Evolutionary conservation across 2,888 invertebrate species (phyloP), one percentile per base, ranked within the genome.

Genomic region (Polyommatus iphigenia): DNA sequence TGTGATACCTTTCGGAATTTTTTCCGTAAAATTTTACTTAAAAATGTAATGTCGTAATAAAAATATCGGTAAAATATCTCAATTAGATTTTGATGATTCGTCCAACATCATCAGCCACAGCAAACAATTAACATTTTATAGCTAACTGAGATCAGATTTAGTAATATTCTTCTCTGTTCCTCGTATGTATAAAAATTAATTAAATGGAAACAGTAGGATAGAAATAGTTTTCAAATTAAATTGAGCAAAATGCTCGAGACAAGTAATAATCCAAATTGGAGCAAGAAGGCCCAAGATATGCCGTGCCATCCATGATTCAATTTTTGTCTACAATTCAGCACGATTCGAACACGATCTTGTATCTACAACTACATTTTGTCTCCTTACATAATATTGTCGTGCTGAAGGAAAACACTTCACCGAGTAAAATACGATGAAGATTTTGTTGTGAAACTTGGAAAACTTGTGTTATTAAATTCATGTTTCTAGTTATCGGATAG

Each of bases 381-480:
- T 29, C 29, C 1, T 29, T 67, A 67, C 67, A 67, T 18, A 20
- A 32, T 32, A 67, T 32, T 32, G 13, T 67, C 29, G 29, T 18
- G 29, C 15, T 32, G 5, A 29, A 0, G 15, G 67, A 67, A 67
- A 32, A 29, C 29, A 29, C 67, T 67, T 29, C 32, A 1, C 29
- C 62, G 10, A 67, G 67, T 29, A 67, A 67, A 67, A 67, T 18
- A 67, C 29, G 29, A 67, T 32, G 29, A 15, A 32, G 29, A 67
- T 15, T 29, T 67, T 18, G 67, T 67, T 6, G 20, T 15, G 67
- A 18, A 67, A 67, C 29, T 67, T 67, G 15, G 29, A 32, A 67
- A 32, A 32, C 67, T 67, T 67, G 29, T 67, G 24, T 67, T 67
- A 67, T 67, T 32, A 67, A 62, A 62, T 67, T 67, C 67, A 67